Evolutionary conservation across 2,888 invertebrate genomes (phyloP), one percentile per base, ranked within the genome.

Genomic region (Oligia latruncula): DNA sequence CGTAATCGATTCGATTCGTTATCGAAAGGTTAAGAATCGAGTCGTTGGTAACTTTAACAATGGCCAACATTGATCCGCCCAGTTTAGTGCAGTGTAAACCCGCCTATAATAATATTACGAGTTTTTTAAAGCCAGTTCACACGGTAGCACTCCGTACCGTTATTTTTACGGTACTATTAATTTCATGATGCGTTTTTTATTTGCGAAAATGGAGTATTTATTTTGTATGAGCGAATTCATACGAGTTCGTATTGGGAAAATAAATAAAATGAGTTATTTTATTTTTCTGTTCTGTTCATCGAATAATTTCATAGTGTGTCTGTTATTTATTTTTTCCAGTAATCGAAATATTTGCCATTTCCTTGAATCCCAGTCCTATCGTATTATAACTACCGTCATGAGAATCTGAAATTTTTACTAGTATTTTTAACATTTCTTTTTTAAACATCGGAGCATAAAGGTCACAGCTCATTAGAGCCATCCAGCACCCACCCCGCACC

Each of bases 131-230:
- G n/a, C 72, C 68, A 35, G 55, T 76, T 86, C 60, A 62, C 60
- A 65, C 35, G 64, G 68, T 58, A 77, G 52, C 71, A 85, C 81
- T 60, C 49, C 13, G 29, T 49, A 55, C 60, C 20, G 67, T 73
- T 76, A 66, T 82, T 73, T 83, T 73, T 76, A 76, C 52, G 55
- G 55, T n/a, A 23, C 65, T 62, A 70, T 86, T 83, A 66, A 83
- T 83, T 85, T 66, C 17, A 82, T 82, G 76, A 73, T 35, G 49
- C 55, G 40, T 86, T 82, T 83, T 71, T 77, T 82, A 82, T 86
- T 82, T 82, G 72, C 35, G 46, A 46, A 73, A 82, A 77, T 70
- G 68, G 52, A 66, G 60, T 76, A 62, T 55, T 13, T 72, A 68
- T 72, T 86, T 82, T 66, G 15, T 58, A 71, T 35, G 52, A 73